A percentile compares a stretch with the other conserved stretches of the same genome.
phyloP scores from a whole-genome alignment of 2,113 vertebrate species.

The Hymenochirus boettgeri region DNA sequence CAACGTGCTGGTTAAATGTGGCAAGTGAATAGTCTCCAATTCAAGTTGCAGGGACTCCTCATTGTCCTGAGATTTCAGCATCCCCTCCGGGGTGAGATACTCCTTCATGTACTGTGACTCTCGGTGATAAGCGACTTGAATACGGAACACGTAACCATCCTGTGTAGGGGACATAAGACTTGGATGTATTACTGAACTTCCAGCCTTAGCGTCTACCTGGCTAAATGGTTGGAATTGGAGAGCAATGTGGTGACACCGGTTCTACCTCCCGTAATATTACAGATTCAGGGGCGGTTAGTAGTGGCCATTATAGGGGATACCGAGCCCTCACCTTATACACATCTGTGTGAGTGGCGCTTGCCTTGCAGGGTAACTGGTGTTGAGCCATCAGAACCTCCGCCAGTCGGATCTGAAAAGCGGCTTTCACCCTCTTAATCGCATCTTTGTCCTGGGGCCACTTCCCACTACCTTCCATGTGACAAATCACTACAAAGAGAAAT shows the following conservation, averaged over 20 bases:
- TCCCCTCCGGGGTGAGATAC: slow-evolving; percentile 69
- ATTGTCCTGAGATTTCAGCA: slow-evolving; percentile 78
- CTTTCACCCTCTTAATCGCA: slow-evolving; percentile 81
- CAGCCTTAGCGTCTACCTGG: no score
- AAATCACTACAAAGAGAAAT: slow-evolving; percentile 68
- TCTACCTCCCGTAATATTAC: no score
- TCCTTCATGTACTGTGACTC: slow-evolving; percentile 87
- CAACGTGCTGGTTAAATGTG: slow-evolving; percentile 82
- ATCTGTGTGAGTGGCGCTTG: slow-evolving; percentile 71
- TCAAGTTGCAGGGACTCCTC: slow-evolving; percentile 77
- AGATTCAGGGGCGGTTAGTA: no score
- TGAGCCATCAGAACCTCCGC: slow-evolving; percentile 74
- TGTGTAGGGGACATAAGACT: no score
- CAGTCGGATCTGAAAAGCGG: slow-evolving; percentile 85
- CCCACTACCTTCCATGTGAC: slow-evolving; percentile 95
- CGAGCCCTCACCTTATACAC: slow-evolving; percentile 74
- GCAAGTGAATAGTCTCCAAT: slow-evolving; percentile 72
- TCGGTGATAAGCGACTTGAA: slow-evolving; percentile 86
- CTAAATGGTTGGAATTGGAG: no score
- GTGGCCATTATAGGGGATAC: no score
- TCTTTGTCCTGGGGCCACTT: slow-evolving; percentile 85
- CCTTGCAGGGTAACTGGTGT: slow-evolving; percentile 69
- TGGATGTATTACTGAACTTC: no score
- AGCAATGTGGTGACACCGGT: no score
- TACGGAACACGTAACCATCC: slow-evolving; percentile 85